These are phyloP conservation scores for Trypoxylus dichotomus DNA, from an alignment of 1,140 invertebrate species.

Conservation along the genomic window DNA sequence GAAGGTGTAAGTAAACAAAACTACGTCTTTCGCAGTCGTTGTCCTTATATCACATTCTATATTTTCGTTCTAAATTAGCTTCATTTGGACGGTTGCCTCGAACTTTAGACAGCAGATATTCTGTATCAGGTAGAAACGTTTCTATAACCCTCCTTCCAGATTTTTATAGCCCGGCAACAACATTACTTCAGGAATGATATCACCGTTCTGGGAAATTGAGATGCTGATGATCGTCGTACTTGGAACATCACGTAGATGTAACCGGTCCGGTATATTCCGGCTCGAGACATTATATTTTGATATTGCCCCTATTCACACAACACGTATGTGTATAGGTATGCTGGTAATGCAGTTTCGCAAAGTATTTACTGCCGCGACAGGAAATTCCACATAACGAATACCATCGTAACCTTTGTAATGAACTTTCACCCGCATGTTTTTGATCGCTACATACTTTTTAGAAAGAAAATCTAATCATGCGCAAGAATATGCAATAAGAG, in stretches of 20 bases:
- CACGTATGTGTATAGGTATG: neutral
- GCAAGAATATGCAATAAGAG: neutral
- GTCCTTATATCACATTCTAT: too few species aligned
- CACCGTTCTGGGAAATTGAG: slow-evolving; percentile 17
- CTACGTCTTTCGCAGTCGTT: too few species aligned
- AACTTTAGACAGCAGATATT: too few species aligned
- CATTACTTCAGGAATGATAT: neutral
- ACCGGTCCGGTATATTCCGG: neutral
- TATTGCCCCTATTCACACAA: neutral
- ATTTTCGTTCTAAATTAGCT: neutral
- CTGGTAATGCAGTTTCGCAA: neutral
- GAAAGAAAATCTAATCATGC: neutral
- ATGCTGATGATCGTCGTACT: neutral
- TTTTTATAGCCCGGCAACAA: neutral
- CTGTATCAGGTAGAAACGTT: neutral
- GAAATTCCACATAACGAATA: slow-evolving; percentile 9
- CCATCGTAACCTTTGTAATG: neutral
- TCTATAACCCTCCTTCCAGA: neutral
- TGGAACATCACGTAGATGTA: neutral
- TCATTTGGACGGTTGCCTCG: neutral
- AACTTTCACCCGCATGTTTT: neutral
- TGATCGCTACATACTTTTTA: neutral
- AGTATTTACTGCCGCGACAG: neutral
- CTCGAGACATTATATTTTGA: slow-evolving; percentile 8
- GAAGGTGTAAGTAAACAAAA: too few species aligned